Conservation (phyloP, 2,113 vertebrate genomes). For the Daubentonia madagascariensis region DNA sequence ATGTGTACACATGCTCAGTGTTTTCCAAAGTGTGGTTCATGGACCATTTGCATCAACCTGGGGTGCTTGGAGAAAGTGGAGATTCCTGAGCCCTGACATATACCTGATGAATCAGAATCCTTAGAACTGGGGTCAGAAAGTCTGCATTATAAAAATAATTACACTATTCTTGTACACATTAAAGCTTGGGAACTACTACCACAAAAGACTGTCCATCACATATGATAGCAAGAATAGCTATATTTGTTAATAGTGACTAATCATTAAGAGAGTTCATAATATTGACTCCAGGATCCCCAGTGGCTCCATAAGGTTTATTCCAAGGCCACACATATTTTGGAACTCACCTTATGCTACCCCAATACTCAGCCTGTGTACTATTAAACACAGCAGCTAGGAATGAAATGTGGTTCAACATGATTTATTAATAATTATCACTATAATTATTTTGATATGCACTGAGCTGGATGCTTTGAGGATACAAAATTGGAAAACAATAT, state of each 20-base stretch:
- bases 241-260: not conserved
- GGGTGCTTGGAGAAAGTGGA: not conserved
- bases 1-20: not conserved
- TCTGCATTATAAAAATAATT: not conserved
- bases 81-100: not conserved
- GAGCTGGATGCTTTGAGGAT: not conserved
- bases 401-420: not conserved
- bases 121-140: not conserved
- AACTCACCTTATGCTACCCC: not conserved
- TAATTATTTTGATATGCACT: not conserved
- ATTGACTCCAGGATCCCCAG: not conserved
- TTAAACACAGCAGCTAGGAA: not conserved
- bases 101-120: not conserved
- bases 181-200: not conserved
- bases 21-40: not conserved
- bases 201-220: not conserved
- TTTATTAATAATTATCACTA: not conserved
- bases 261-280: not conserved
- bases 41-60: not conserved
- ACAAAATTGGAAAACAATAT: not conserved
- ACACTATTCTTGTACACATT: not conserved
- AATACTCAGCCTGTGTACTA: not conserved
- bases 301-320: not conserved
- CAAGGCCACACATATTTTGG: not conserved
- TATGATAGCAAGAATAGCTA: not conserved